phyloP scores from a whole-genome alignment of 2,113 vertebrate genomes.

The Bos javanicus region DNA sequence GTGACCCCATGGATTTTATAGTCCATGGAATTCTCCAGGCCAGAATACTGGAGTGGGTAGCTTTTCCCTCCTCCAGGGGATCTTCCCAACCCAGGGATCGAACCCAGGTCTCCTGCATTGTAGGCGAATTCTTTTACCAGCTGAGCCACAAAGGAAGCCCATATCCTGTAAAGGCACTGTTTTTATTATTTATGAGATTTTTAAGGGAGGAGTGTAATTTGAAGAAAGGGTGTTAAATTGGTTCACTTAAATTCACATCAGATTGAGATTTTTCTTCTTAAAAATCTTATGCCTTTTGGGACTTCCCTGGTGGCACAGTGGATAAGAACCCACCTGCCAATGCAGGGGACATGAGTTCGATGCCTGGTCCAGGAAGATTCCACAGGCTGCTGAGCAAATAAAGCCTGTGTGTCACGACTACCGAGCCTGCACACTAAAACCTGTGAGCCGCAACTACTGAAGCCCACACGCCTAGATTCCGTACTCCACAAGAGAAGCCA shows the following conservation, averaged over 20 bases:
- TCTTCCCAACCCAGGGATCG: not conserved
- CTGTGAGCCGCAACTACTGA: not conserved
- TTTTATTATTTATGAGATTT: not conserved
- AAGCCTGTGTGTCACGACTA: not conserved
- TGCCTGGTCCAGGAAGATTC: not conserved
- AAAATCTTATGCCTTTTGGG: not conserved
- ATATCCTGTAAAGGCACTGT: not conserved
- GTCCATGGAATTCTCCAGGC: not conserved
- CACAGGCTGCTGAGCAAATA: not conserved
- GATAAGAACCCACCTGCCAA: not conserved
- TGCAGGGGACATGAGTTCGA: not conserved
- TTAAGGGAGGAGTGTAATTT: not conserved
- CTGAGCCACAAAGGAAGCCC: not conserved
- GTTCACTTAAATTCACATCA: not conserved
- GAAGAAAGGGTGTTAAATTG: not conserved
- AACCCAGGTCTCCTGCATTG: not conserved
- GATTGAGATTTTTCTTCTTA: not conserved
- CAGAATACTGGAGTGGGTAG: not conserved
- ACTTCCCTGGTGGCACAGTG: not conserved
- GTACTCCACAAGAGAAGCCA: not conserved
- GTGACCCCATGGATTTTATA: not conserved
- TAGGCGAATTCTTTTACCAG: not conserved
- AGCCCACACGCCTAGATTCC: not conserved
- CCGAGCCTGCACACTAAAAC: not conserved
- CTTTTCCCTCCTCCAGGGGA: not conserved